Conservation (phyloP, 2,888 invertebrate genomes). For the Eudasyphora cyanicolor region DNA sequence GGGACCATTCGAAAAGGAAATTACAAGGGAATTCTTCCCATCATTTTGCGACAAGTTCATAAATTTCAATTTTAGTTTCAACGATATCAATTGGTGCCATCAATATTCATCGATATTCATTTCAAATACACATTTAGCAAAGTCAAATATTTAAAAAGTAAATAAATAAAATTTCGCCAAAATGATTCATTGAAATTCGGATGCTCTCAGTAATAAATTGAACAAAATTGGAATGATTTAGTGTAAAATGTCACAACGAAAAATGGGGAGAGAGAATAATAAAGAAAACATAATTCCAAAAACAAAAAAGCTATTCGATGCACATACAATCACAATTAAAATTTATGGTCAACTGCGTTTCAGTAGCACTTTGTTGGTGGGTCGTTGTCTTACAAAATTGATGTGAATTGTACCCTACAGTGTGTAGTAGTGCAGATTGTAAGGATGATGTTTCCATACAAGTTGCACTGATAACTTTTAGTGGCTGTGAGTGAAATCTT, state of each 20-base stretch:
- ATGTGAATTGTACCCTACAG: background rate
- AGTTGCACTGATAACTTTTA: too few species aligned
- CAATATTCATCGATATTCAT: too few species aligned
- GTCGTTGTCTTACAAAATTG: background rate
- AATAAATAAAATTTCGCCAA: too few species aligned
- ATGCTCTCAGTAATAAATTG: conserved; percentile 8
- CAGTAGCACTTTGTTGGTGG: conserved; percentile 20
- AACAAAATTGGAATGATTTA: conserved; percentile 31
- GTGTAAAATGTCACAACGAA: conserved; percentile 33
- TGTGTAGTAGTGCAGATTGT: too few species aligned
- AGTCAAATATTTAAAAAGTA: background rate
- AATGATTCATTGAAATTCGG: conserved; percentile 3
- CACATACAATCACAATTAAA: conserved; percentile 56
- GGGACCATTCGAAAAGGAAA: too few species aligned
- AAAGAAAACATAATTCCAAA: conserved; percentile 9
- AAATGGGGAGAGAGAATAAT: conserved; percentile 18
- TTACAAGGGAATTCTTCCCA: too few species aligned
- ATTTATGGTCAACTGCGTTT: conserved; percentile 58
- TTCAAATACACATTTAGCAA: too few species aligned
- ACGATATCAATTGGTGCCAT: too few species aligned
- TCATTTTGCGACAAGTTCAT: too few species aligned
- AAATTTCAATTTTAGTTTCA: too few species aligned
- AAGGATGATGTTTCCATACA: too few species aligned
- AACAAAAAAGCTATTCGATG: background rate
- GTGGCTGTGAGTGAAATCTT: too few species aligned